A percentile compares a stretch with the other conserved stretches of the same genome.
Evolutionary conservation across 2,113 vertebrate genomes (phyloP).

Genomic region (Suncus etruscus): DNA sequence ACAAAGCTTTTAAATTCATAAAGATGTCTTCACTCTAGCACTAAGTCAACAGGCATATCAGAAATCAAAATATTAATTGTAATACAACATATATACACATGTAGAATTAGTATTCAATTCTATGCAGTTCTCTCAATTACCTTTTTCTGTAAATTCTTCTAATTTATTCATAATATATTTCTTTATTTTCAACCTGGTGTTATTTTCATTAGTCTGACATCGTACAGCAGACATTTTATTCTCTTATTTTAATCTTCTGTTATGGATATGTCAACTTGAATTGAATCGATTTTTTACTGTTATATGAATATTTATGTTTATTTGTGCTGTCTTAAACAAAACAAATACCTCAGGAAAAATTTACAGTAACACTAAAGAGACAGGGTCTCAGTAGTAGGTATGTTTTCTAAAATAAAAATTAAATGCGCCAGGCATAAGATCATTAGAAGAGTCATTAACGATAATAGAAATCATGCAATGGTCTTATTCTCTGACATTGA

Average conservation of each 20-base stretch:
- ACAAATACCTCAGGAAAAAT: conserved; percentile 64
- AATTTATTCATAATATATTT: conserved; percentile 54
- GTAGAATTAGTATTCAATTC: not conserved
- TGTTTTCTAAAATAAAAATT: conserved; percentile 69
- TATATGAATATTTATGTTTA: conserved; percentile 53
- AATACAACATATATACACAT: not conserved
- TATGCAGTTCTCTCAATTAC: not conserved
- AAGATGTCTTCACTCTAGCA: not conserved
- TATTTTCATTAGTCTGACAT: conserved; percentile 64
- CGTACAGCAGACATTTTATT: conserved; percentile 68
- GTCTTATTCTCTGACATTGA: conserved; percentile 44
- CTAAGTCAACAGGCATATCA: not conserved
- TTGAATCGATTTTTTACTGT: conserved; percentile 75
- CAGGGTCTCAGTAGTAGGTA: conserved; percentile 26
- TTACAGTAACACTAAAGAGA: conserved; percentile 32
- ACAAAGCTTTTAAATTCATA: not conserved
- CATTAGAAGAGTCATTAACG: conserved; percentile 40
- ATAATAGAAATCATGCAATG: conserved; percentile 50
- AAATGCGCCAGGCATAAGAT: conserved; percentile 50
- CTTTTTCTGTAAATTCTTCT: conserved; percentile 1
- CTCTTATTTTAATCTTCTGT: conserved; percentile 81
- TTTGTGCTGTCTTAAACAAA: conserved; percentile 65
- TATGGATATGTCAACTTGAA: conserved; percentile 78
- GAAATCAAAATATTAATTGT: not conserved
- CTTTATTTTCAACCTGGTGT: conserved; percentile 53